These are phyloP conservation scores for Amazona finschi DNA, from an alignment of 2,797 vertebrate species.

Conservation along the genomic window DNA sequence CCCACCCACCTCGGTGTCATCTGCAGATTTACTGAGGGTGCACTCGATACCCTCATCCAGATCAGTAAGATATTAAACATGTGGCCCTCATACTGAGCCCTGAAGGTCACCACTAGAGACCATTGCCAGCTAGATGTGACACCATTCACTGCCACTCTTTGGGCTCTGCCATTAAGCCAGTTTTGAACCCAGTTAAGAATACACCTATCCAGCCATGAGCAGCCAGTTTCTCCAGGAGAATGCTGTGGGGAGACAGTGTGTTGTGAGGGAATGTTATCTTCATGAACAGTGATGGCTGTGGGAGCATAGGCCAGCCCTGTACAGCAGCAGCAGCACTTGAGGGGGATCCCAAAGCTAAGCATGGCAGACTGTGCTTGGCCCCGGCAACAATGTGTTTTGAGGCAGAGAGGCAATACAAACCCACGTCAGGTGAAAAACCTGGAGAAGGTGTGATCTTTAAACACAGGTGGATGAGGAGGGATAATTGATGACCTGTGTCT, in stretches of 20 bases:
- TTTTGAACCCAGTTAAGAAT: neutral
- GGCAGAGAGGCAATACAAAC: rapidly evolving
- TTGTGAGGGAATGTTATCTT: neutral
- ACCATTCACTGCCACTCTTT: neutral
- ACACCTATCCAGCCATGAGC: neutral
- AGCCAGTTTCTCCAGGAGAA: neutral
- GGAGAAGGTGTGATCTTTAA: neutral
- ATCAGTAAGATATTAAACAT: neutral
- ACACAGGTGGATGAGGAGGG: too few relatives aligned
- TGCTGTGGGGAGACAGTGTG: neutral
- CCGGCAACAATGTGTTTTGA: neutral
- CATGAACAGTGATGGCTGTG: neutral
- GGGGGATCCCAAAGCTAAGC: neutral
- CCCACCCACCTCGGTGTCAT: neutral
- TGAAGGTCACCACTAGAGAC: neutral
- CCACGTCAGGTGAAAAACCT: rapidly evolving
- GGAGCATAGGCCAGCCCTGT: neutral
- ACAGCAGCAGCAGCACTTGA: neutral
- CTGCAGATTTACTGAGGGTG: neutral
- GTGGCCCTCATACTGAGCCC: neutral
- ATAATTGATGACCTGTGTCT: neutral
- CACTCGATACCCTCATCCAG: neutral
- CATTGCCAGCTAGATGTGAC: neutral
- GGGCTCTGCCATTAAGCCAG: neutral
- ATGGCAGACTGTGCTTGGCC: neutral